Conservation (phyloP, 2,113 vertebrate genomes). For the Percina caprodes region DNA sequence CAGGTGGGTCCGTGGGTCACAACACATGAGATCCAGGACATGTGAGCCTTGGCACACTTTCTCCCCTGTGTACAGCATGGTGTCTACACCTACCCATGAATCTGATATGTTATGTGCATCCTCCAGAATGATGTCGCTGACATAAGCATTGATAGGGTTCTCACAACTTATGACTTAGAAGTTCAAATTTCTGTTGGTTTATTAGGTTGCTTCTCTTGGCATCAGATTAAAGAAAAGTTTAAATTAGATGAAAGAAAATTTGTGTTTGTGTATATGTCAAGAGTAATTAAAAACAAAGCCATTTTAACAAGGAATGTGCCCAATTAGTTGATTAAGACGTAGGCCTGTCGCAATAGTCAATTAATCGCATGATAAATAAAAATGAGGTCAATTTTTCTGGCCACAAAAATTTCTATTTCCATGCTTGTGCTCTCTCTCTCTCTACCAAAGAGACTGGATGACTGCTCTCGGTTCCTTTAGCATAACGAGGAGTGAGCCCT, state of each 20-base stretch:
- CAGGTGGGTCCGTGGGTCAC: slow-evolving; percentile 60
- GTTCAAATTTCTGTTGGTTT: slow-evolving; percentile 53
- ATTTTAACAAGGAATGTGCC: no score
- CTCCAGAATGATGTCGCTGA: slow-evolving; percentile 39
- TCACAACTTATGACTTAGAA: slow-evolving; percentile 32
- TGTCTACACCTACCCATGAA: slow-evolving; percentile 59
- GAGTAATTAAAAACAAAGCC: not conserved
- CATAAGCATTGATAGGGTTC: slow-evolving; percentile 41
- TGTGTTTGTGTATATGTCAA: slow-evolving; percentile 6
- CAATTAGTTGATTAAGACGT: no score
- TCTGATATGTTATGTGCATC: slow-evolving; percentile 46
- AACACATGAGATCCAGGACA: slow-evolving; percentile 59
- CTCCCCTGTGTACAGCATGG: slow-evolving; percentile 73
- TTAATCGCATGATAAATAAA: no score
- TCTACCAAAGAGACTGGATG: no score
- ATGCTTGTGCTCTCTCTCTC: no score
- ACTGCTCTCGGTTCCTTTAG: no score
- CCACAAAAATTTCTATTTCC: no score
- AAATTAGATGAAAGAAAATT: slow-evolving; percentile 36
- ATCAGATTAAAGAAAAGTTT: slow-evolving; percentile 37
- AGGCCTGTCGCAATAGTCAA: no score
- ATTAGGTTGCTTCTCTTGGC: slow-evolving; percentile 26
- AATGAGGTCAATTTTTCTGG: no score
- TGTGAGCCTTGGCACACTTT: slow-evolving; percentile 70
- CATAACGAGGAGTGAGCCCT: no score